Conservation (phyloP, 2,113 vertebrate genomes). For the Chloropsis hardwickii region DNA sequence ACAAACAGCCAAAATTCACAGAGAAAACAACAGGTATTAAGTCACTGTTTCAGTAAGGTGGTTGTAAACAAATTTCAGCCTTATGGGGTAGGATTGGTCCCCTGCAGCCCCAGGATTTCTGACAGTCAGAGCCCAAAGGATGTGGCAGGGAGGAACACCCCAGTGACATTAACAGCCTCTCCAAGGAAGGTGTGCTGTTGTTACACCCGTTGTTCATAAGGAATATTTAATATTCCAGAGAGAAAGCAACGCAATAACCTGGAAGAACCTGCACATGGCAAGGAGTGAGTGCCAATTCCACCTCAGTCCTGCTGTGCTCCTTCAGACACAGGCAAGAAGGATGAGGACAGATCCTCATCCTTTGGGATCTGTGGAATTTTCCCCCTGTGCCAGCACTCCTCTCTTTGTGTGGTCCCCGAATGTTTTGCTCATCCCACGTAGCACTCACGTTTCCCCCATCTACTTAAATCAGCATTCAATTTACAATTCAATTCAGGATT, state of each 20-base stretch:
- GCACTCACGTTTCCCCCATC: background rate
- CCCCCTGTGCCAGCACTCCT: background rate
- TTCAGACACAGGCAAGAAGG: background rate
- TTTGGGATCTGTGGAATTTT: background rate
- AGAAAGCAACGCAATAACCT: background rate
- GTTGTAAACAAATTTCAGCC: background rate
- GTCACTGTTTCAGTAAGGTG: background rate
- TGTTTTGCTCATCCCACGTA: background rate
- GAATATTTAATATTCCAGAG: background rate
- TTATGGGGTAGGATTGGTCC: accelerated
- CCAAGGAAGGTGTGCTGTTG: background rate
- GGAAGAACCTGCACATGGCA: background rate
- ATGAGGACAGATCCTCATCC: background rate
- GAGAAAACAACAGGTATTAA: accelerated
- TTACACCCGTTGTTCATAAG: background rate
- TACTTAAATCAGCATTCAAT: background rate
- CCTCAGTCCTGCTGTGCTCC: background rate
- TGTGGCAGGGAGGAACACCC: background rate
- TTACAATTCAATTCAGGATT: background rate
- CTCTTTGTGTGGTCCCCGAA: background rate
- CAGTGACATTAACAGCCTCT: background rate
- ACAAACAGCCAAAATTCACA: background rate
- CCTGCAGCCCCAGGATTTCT: background rate
- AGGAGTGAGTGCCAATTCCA: background rate
- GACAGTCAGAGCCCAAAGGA: background rate